These are phyloP conservation scores for Napeogenes inachia DNA, from an alignment of 2,888 invertebrate genomes.

Conservation along the genomic window DNA sequence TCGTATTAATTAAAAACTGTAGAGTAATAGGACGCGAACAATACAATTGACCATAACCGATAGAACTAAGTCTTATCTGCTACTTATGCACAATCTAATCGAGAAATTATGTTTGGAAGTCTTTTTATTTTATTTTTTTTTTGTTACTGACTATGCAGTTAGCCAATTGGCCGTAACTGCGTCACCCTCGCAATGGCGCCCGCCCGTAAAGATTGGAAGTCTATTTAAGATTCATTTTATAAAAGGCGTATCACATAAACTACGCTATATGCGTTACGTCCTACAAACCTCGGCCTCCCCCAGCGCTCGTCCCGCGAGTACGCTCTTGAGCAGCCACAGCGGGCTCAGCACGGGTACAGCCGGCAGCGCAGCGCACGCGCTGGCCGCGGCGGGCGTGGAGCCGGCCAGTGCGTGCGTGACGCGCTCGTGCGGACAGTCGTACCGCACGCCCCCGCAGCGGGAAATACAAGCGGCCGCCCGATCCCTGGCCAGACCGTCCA, in stretches of 20 bases:
- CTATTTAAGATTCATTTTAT: too few species aligned
- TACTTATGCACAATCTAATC: too few species aligned
- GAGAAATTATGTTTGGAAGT: too few species aligned
- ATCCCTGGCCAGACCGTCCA: constrained; percentile 57
- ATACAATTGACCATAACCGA: too few species aligned
- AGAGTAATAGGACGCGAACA: background rate
- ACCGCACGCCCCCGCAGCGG: constrained; percentile 88
- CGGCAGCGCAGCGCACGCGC: constrained; percentile 38
- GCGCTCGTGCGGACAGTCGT: constrained; percentile 84
- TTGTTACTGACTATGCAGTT: too few species aligned
- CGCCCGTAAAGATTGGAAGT: too few species aligned
- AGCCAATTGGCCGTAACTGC: too few species aligned
- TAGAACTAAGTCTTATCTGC: too few species aligned
- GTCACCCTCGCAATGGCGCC: too few species aligned
- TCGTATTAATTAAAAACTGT: constrained; percentile 56
- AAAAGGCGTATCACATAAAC: too few species aligned
- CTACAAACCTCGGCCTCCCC: constrained; percentile 50
- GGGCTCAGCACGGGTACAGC: constrained; percentile 81
- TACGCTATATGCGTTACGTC: too few species aligned
- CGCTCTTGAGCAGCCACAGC: constrained; percentile 87
- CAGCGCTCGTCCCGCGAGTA: constrained; percentile 62
- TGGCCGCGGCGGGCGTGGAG: constrained; percentile 40
- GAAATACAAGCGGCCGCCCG: constrained; percentile 57
- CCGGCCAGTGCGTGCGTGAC: constrained; percentile 86
- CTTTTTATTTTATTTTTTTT: too few species aligned